phyloP scores from a whole-genome alignment of 30 jellyfish, hydroid and myxozoan species.

The Cassiopea xamachana region DNA sequence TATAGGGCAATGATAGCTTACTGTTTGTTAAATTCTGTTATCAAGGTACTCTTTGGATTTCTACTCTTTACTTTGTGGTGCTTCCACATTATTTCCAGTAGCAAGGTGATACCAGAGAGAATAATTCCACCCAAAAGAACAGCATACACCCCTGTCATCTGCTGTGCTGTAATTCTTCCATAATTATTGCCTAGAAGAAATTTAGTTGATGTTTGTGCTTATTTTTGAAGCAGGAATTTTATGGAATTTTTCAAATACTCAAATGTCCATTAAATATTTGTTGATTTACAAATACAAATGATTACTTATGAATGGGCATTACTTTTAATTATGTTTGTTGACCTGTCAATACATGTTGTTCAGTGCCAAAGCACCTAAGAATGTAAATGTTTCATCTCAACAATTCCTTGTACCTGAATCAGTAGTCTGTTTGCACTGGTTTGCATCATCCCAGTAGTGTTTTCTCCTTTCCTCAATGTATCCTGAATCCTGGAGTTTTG shows the following conservation, averaged over 20 bases:
- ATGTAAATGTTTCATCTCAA: no score
- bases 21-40: not conserved
- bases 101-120: conserved; percentile 11
- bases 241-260: no score
- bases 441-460: conserved; percentile 36
- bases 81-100: conserved; percentile 44
- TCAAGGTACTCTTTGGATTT: not conserved
- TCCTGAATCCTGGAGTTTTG: conserved; percentile 53
- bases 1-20: not conserved
- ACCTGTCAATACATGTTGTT: no score
- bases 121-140: conserved; percentile 52
- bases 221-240: not conserved
- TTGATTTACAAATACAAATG: no score
- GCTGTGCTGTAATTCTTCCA: conserved; percentile 52
- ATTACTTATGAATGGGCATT: no score
- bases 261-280: no score
- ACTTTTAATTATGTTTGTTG: no score
- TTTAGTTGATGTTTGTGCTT: not conserved
- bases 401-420: not conserved
- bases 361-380: not conserved
- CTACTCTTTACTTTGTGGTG: not conserved
- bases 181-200: conserved; percentile 1
- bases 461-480: conserved; percentile 33
- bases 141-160: conserved; percentile 59
- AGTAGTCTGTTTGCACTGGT: not conserved